A percentile compares a stretch with the other conserved stretches of the same genome.
Conservation (phyloP, 2,797 vertebrate genomes). For the Tapera naevia region DNA sequence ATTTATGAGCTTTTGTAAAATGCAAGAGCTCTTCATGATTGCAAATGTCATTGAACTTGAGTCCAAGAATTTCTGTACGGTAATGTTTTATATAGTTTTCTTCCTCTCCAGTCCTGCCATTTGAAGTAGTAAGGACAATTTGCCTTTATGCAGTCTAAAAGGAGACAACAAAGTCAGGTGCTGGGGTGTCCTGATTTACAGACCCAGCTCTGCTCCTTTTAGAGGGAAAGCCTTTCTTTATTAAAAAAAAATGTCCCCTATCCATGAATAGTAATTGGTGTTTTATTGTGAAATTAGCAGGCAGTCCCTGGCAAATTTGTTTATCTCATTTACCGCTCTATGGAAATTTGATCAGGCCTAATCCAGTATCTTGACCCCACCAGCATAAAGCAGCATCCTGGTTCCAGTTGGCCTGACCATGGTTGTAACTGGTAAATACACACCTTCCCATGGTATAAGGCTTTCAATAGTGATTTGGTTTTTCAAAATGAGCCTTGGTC, state of each 20-base stretch:
- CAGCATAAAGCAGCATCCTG: background rate
- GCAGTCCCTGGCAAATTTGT: background rate
- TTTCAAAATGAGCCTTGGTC: background rate
- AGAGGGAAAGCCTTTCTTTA: background rate
- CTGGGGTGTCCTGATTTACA: background rate
- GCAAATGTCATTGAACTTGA: constrained; percentile 37
- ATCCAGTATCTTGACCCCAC: background rate
- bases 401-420: background rate
- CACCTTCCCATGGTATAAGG: background rate
- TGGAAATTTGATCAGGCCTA: background rate
- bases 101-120: background rate
- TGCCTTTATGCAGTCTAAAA: background rate
- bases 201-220: background rate
- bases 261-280: background rate
- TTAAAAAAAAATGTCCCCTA: background rate
- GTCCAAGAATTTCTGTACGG: background rate
- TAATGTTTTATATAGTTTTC: background rate
- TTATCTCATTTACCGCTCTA: background rate
- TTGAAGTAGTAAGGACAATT: constrained; percentile 2
- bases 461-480: background rate
- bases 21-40: constrained; percentile 14
- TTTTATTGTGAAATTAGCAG: background rate
- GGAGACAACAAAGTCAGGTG: background rate
- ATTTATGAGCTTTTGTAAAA: constrained; percentile 38
- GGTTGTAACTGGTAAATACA: background rate